Percentiles rank a stretch among this genome's conserved stretches.
Conservation (phyloP, 2,113 vertebrate genomes). For the Osmerus mordax region DNA sequence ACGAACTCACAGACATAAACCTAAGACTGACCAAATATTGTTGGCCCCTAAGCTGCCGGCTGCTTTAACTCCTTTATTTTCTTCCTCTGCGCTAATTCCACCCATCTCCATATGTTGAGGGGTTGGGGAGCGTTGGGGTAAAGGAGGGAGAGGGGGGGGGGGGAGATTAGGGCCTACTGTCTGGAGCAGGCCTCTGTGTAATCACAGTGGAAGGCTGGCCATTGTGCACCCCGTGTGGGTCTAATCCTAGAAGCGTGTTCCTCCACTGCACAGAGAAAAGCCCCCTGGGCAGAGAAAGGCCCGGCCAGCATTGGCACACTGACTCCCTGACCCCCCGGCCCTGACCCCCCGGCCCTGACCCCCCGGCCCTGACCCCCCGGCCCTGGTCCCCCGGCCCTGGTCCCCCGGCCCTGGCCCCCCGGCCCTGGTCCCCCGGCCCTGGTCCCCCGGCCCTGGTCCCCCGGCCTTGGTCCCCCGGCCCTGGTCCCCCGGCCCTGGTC, state of each 20-base stretch:
- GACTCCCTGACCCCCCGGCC: background rate
- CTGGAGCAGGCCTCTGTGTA: slow-evolving; percentile 54
- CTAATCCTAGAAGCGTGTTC: slow-evolving; percentile 8
- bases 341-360: no score
- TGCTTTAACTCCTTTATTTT: slow-evolving; percentile 69
- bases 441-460: background rate
- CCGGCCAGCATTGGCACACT: background rate
- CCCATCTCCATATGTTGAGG: slow-evolving; percentile 67
- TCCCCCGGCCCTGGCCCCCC: background rate
- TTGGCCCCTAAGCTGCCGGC: slow-evolving; percentile 42
- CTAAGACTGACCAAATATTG: slow-evolving; percentile 45
- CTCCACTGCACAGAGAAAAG: background rate
- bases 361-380: no score
- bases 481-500: no score
- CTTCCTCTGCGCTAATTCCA: slow-evolving; percentile 71
- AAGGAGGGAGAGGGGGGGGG: slow-evolving; percentile 19
- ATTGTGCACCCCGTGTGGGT: slow-evolving; percentile 20
- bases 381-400: background rate
- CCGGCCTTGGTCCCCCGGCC: background rate
- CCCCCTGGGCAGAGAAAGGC: background rate
- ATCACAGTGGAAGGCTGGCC: slow-evolving; percentile 39
- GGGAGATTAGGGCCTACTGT: slow-evolving; percentile 63
- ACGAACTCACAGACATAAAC: slow-evolving; percentile 45
- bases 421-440: no score
- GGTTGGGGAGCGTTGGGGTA: slow-evolving; percentile 3